Conservation (phyloP, 2,888 invertebrate genomes). For the Parnassius orleans region DNA sequence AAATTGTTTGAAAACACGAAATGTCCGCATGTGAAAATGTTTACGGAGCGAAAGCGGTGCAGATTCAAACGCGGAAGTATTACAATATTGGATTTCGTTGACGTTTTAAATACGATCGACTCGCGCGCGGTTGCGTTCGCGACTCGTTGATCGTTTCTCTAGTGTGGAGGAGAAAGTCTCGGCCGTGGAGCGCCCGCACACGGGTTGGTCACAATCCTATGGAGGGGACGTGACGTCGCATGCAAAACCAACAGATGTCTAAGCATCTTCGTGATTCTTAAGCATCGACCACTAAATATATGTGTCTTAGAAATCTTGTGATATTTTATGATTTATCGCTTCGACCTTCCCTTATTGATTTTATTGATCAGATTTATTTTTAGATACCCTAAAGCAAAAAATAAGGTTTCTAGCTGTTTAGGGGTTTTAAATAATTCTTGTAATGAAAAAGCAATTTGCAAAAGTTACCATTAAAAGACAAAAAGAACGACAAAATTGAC, state of each 20-base stretch:
- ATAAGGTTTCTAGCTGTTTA: too few species aligned
- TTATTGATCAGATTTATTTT: too few species aligned
- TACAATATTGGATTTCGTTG: conserved; percentile 39
- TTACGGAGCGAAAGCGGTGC: conserved; percentile 70
- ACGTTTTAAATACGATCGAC: conserved; percentile 58
- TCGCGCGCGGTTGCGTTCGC: conserved; percentile 66
- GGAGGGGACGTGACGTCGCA: conserved; percentile 64
- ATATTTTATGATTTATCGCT: too few species aligned
- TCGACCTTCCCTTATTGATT: too few species aligned
- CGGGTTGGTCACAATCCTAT: conserved; percentile 55
- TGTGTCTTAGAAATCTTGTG: too few species aligned
- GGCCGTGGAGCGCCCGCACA: conserved; percentile 71
- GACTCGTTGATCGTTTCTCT: conserved; percentile 66
- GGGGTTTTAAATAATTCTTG: too few species aligned
- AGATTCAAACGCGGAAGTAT: conserved; percentile 62
- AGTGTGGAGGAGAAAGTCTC: conserved; percentile 79
- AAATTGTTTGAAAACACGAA: conserved; percentile 54
- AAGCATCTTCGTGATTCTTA: conserved; percentile 38
- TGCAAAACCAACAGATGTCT: conserved; percentile 59
- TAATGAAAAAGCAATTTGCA: too few species aligned
- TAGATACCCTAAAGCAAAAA: too few species aligned
- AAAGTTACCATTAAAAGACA: too few species aligned
- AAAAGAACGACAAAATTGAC: too few species aligned
- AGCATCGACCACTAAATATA: conserved; percentile 1
- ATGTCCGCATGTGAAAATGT: conserved; percentile 51